Conservation (phyloP, 2,113 vertebrate genomes). For the Podarcis cretensis region DNA sequence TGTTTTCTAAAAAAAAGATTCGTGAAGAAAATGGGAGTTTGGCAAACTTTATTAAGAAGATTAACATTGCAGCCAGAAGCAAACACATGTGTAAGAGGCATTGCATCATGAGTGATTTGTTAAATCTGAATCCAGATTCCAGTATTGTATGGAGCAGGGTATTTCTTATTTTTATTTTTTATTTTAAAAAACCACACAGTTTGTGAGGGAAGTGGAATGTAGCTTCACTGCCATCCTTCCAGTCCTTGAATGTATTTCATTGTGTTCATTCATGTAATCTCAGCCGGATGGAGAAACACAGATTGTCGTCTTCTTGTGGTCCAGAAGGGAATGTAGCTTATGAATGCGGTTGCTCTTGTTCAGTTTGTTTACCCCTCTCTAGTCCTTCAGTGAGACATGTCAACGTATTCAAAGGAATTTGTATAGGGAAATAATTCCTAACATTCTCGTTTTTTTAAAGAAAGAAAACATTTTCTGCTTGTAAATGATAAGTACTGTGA, state of each 20-base stretch:
- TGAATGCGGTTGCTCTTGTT: constrained; percentile 61
- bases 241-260: constrained; percentile 33
- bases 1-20: not conserved
- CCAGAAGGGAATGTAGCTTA: constrained; percentile 45
- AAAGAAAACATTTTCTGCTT: constrained; percentile 67
- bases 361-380: constrained; percentile 51
- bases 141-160: not conserved
- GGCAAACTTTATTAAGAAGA: constrained; percentile 12
- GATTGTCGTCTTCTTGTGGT: constrained; percentile 20
- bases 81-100: not conserved
- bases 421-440: constrained; percentile 52
- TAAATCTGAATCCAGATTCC: not conserved
- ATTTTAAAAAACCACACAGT: not conserved
- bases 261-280: not conserved
- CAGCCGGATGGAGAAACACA: constrained; percentile 27
- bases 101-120: not conserved
- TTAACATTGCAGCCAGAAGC: not conserved
- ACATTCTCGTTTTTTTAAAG: constrained; percentile 65
- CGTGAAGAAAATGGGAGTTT: not conserved
- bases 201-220: not conserved
- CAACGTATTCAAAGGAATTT: constrained; percentile 67
- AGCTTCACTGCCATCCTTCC: constrained; percentile 26
- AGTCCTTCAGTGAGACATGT: constrained; percentile 67
- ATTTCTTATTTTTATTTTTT: rapidly evolving
- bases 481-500: constrained; percentile 77